These are phyloP conservation scores for Plectrocnemia conspersa DNA, from an alignment of 1,140 invertebrate species.

Conservation along the genomic window DNA sequence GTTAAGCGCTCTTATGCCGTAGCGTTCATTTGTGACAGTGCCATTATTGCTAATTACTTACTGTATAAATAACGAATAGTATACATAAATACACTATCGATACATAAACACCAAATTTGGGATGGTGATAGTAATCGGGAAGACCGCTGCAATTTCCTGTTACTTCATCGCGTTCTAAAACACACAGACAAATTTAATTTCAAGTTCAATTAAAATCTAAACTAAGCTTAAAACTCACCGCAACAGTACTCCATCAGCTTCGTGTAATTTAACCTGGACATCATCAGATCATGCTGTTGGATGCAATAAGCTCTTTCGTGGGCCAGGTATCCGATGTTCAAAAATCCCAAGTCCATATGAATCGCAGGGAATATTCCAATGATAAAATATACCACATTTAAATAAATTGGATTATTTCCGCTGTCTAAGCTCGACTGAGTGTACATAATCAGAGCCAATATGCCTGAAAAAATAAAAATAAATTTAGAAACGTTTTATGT, in stretches of 20 bases:
- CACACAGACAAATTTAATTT: not conserved
- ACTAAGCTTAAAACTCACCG: not conserved
- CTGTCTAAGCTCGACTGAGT: not conserved
- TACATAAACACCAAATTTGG: conserved; percentile 14
- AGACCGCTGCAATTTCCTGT: conserved; percentile 27
- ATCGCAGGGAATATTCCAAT: not conserved
- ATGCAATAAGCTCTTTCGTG: conserved; percentile 12
- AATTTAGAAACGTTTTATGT: not conserved
- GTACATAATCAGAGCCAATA: not conserved
- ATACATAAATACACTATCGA: conserved; percentile 32
- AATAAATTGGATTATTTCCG: too few relatives aligned
- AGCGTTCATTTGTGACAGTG: too few relatives aligned
- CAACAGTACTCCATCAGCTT: conserved; percentile 2
- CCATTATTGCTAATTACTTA: too few relatives aligned
- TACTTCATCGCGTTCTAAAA: conserved; percentile 21
- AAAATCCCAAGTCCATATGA: not conserved
- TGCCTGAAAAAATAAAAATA: conserved; percentile 3
- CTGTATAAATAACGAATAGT: conserved; percentile 39
- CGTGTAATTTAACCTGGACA: not conserved
- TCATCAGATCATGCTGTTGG: not conserved
- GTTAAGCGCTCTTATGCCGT: not conserved
- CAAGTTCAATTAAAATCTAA: not conserved
- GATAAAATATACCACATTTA: not conserved
- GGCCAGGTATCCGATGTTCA: conserved; percentile 3
- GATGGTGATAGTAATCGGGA: conserved; percentile 15